phyloP scores from a whole-genome alignment of 2,888 invertebrate genomes.

The Tinea trinotella region DNA sequence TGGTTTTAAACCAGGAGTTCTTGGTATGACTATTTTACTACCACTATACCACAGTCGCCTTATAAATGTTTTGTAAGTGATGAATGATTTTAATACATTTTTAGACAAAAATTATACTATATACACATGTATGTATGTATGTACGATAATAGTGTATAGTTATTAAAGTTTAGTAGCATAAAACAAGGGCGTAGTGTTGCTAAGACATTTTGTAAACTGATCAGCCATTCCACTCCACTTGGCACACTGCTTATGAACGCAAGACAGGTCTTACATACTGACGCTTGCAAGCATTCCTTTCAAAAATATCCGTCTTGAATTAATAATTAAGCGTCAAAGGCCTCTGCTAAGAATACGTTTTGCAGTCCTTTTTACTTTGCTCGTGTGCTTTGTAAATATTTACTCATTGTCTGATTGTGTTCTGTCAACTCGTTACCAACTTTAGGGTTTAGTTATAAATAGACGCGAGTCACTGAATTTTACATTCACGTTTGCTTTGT shows the following conservation, averaged over 20 bases:
- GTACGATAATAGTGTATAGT: background rate
- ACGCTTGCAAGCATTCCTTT: constrained; percentile 20
- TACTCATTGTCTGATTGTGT: constrained; percentile 8
- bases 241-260: constrained; percentile 16
- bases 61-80: too few relatives aligned
- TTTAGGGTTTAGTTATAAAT: constrained; percentile 7
- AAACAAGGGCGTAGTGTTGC: background rate
- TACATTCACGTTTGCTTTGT: background rate
- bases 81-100: too few relatives aligned
- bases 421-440: constrained; percentile 13
- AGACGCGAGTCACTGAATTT: background rate
- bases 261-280: constrained; percentile 13
- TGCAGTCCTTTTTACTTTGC: constrained; percentile 3
- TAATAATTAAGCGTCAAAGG: constrained; percentile 20
- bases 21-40: too few relatives aligned
- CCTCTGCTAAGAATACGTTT: constrained; percentile 1
- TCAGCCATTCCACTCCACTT: constrained; percentile 14
- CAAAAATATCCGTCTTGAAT: constrained; percentile 21
- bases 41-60: too few relatives aligned
- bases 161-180: background rate
- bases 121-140: too few relatives aligned
- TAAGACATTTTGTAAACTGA: constrained; percentile 7
- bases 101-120: too few relatives aligned
- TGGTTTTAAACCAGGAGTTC: too few relatives aligned
- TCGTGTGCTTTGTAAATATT: constrained; percentile 15